A percentile compares a stretch with the other conserved stretches of the same genome.
Conservation (phyloP, 2,797 vertebrate genomes). For the Anableps anableps region DNA sequence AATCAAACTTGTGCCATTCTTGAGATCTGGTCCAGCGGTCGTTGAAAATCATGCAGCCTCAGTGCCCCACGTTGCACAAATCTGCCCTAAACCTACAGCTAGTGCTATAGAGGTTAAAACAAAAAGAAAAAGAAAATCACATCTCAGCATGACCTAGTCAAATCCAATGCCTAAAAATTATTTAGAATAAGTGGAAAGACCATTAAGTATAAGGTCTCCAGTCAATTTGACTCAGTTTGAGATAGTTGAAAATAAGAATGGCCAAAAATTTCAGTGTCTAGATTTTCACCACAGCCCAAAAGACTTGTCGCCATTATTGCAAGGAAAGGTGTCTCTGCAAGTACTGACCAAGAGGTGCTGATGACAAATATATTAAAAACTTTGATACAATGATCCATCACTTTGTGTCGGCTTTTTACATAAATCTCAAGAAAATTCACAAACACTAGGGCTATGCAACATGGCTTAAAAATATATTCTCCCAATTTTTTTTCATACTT, state of each 20-base stretch:
- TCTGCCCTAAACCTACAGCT: not conserved
- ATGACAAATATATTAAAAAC: not conserved
- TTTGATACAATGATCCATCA: not conserved
- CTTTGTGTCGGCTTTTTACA: not conserved
- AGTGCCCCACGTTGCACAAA: too few relatives aligned
- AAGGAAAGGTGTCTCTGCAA: too few relatives aligned
- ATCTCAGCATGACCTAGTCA: not conserved
- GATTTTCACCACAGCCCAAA: not conserved
- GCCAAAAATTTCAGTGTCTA: not conserved
- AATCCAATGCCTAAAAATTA: not conserved
- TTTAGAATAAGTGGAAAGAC: not conserved
- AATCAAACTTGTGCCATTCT: too few relatives aligned
- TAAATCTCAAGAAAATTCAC: not conserved
- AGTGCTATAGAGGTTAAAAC: not conserved
- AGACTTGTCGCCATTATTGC: too few relatives aligned
- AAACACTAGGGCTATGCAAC: too few relatives aligned
- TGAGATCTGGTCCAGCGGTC: too few relatives aligned
- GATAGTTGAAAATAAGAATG: too few relatives aligned
- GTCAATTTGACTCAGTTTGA: not conserved
- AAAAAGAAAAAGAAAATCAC: too few relatives aligned
- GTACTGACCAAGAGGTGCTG: too few relatives aligned
- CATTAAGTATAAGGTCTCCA: not conserved
- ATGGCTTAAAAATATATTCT: too few relatives aligned
- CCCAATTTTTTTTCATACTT: too few relatives aligned
- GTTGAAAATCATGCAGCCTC: too few relatives aligned